These are phyloP conservation scores for Xylophagus ater DNA, from an alignment of 2,888 invertebrate genomes.

Conservation along the genomic window DNA sequence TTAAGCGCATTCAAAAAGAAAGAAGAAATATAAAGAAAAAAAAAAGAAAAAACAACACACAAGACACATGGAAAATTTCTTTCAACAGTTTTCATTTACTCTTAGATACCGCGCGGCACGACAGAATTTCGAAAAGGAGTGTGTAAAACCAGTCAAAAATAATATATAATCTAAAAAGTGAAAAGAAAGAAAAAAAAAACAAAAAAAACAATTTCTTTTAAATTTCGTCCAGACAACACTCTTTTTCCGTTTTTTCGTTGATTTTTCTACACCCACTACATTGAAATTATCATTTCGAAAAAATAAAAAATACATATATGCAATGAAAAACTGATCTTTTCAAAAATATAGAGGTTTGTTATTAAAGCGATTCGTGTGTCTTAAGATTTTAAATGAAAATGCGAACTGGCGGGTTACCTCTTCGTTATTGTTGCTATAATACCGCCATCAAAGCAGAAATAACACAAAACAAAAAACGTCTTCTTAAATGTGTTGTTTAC, in stretches of 20 bases:
- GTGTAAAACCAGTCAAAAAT: neutral
- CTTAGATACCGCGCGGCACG: constrained; percentile 8
- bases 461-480: neutral
- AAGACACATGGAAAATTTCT: constrained; percentile 13
- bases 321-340: neutral
- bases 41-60: too few relatives aligned
- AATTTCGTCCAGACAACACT: neutral
- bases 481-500: neutral
- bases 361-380: constrained; percentile 6
- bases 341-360: too few relatives aligned
- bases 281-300: neutral
- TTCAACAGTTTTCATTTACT: constrained; percentile 12
- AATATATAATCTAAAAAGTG: neutral
- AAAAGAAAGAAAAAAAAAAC: neutral
- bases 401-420: too few relatives aligned
- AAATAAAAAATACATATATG: neutral
- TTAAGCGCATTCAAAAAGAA: constrained; percentile 2
- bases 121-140: constrained; percentile 5
- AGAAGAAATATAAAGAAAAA: too few relatives aligned
- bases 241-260: neutral
- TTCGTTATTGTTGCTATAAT: too few relatives aligned
- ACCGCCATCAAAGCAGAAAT: too few relatives aligned
- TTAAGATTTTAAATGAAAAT: too few relatives aligned
- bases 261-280: neutral
- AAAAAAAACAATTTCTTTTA: constrained; percentile 1